phyloP scores from a whole-genome alignment of 2,113 vertebrate species.

The Rhadina sibilatrix region DNA sequence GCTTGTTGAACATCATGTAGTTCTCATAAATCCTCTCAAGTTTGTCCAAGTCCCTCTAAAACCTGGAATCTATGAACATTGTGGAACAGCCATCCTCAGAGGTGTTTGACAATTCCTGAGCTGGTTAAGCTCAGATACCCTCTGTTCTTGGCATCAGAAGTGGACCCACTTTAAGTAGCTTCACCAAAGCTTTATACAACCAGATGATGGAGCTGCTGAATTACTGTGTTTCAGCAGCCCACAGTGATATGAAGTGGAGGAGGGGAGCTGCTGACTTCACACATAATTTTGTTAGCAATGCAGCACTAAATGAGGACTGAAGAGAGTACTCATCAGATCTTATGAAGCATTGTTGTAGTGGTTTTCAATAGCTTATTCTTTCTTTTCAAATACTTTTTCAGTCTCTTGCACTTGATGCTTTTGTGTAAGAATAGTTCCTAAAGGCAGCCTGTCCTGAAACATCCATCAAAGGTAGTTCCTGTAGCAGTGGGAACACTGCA shows the following conservation, averaged over 20 bases:
- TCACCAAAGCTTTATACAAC: neutral
- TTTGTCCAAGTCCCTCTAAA: neutral
- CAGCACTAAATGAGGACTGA: neutral
- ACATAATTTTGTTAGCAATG: neutral
- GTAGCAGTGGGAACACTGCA: neutral
- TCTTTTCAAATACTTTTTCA: neutral
- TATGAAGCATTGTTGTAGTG: neutral
- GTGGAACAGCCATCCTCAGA: neutral
- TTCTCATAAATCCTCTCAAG: neutral
- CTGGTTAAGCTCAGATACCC: neutral
- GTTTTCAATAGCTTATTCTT: neutral
- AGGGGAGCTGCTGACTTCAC: neutral
- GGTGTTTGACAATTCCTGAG: neutral
- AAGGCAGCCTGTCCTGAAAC: neutral
- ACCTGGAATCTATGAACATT: neutral
- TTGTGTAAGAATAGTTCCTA: neutral
- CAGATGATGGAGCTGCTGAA: conserved; percentile 38
- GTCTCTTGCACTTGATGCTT: neutral
- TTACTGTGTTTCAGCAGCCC: neutral
- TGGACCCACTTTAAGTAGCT: neutral
- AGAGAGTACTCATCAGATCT: neutral
- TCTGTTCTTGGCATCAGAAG: neutral
- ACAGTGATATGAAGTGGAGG: neutral
- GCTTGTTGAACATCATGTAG: neutral
- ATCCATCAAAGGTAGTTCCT: neutral